phyloP scores from a whole-genome alignment of 92 coral and sea anemone species.

The Epizoanthus stellaris region DNA sequence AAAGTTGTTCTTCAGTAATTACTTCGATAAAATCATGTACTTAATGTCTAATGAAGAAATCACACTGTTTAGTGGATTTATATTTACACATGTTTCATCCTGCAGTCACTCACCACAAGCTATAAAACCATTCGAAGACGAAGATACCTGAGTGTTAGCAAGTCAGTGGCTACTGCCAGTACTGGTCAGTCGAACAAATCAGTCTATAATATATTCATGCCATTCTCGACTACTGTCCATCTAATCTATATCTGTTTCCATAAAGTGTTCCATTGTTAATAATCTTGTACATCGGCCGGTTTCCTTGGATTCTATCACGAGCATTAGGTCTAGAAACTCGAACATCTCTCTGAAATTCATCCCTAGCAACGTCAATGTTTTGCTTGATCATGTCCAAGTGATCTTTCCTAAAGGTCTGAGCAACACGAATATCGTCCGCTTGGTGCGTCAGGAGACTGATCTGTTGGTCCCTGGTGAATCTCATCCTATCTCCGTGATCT shows the following conservation, averaged over 20 bases:
- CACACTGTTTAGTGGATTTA: too few species aligned
- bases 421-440: slow-evolving; percentile 76
- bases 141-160: too few species aligned
- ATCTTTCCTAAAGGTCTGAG: slow-evolving; percentile 78
- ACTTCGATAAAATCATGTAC: too few species aligned
- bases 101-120: too few species aligned
- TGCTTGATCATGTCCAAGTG: slow-evolving; percentile 68
- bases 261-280: slow-evolving; percentile 86
- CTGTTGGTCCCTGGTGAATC: slow-evolving; percentile 87
- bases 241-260: slow-evolving; percentile 54
- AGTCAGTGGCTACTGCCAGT: too few species aligned
- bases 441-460: slow-evolving; percentile 84
- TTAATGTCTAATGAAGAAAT: too few species aligned
- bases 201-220: too few species aligned
- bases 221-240: not conserved
- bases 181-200: too few species aligned
- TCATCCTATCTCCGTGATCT: slow-evolving; percentile 89
- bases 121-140: too few species aligned
- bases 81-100: too few species aligned
- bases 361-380: slow-evolving; percentile 88
- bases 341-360: slow-evolving; percentile 87
- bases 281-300: slow-evolving; percentile 87
- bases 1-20: too few species aligned
- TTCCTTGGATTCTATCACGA: slow-evolving; percentile 77
- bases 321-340: slow-evolving; percentile 81